Evolutionary conservation across 2,888 invertebrate species (phyloP), one percentile per base, ranked within the genome.

Genomic region (Itoplectis maculator): DNA sequence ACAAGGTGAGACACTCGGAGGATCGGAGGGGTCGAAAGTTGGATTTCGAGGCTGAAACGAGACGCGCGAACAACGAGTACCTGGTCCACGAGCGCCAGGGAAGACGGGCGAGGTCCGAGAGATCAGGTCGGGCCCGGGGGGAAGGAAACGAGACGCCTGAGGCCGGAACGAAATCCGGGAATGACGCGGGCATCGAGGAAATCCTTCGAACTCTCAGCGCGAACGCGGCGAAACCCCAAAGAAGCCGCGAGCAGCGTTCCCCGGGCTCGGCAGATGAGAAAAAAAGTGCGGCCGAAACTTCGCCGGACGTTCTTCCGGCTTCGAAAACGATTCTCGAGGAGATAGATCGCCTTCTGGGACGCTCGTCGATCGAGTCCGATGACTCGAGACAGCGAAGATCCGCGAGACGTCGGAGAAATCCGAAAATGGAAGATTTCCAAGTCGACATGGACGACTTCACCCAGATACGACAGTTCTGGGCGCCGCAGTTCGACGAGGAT

Each of bases 51-150:
- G 82, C 87, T 63, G 90, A 91, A 70, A 89, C 90, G 84, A 88
- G 90, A 15, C 88, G 90, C 77, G 91, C 87, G 11, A 92, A 91
- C 86, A 91, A 89, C 85, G 90, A 90, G 86, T 92, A 92, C 73
- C 87, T 90, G 56, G 85, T 90, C 7, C 91, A 88, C 82, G 92
- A 92, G 77, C 89, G 89, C 37, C 87, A 87, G 63, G 88, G 88
- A 7, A 87, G 92, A 74, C 87, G 88, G 15, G 87, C 88, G 9
- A 88, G 91, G 47, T 91, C 91, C 40, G 88, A 88, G 35, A 84
- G 86, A 68, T 74, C 80, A 2, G 80, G 84, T 35, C 73, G 78
- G 56, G 66, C 47, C 49, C 83, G 72, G 42, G 76, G 54, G 7
- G 80, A 77, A 4, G 37, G 35, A 15, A 75, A 37, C 23, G 65